Evolutionary conservation across 2,797 vertebrate species (phyloP).

Genomic region (Schizothorax lantsangensis): DNA sequence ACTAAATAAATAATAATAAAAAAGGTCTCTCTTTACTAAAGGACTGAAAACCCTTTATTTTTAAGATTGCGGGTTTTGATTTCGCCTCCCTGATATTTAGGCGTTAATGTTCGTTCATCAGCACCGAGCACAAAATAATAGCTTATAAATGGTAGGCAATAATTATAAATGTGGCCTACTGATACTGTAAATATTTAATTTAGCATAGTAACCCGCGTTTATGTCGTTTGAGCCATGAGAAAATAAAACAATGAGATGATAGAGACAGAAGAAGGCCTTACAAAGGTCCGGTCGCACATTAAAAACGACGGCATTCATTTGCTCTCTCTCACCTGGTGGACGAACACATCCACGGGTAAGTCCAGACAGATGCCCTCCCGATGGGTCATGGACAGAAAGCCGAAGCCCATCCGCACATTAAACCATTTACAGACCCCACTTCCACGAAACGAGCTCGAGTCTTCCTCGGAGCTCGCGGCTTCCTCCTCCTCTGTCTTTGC

Average conservation of each 20-base stretch:
- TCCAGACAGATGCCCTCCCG: conserved; percentile 83
- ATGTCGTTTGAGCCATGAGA: not conserved
- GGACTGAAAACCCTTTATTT: not conserved
- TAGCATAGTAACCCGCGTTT: not conserved
- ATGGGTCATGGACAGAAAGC: conserved; percentile 91
- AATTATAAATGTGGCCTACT: not conserved
- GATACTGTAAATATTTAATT: not conserved
- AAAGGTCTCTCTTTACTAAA: not conserved
- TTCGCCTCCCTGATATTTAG: too few species aligned
- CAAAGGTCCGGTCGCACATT: not conserved
- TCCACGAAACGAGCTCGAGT: conserved; percentile 72
- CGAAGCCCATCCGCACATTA: conserved; percentile 93
- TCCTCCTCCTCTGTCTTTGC: conserved; percentile 78
- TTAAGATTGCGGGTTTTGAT: not conserved
- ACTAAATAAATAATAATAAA: not conserved
- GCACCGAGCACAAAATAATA: not conserved
- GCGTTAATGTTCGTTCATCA: not conserved
- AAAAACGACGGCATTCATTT: not conserved
- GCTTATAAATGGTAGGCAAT: not conserved
- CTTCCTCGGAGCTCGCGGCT: conserved; percentile 63
- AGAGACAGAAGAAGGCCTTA: too few species aligned
- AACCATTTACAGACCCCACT: conserved; percentile 93
- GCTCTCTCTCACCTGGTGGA: conserved; percentile 86
- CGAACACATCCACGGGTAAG: conserved; percentile 88
- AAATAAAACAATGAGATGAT: not conserved